These are phyloP conservation scores for Betta splendens DNA, from an alignment of 2,797 vertebrate species.

Conservation along the genomic window DNA sequence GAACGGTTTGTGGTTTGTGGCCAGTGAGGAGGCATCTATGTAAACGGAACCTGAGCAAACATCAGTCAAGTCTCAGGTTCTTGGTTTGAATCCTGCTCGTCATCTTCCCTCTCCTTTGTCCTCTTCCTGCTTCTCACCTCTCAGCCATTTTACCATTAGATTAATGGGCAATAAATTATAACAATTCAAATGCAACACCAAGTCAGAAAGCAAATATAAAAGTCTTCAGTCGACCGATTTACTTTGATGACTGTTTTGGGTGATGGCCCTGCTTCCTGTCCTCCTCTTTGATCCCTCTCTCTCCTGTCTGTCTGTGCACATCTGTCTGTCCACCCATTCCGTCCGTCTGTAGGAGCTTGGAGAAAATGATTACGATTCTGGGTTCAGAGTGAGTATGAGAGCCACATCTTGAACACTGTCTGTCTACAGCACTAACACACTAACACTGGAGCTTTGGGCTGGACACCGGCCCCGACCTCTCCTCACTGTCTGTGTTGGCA, in stretches of 20 bases:
- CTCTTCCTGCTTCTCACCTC: not conserved
- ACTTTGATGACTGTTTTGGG: not conserved
- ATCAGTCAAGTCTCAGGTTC: not conserved
- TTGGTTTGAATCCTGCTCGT: constrained; percentile 1
- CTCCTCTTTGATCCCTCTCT: constrained; percentile 51
- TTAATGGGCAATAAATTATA: too few relatives aligned
- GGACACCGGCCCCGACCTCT: too few relatives aligned
- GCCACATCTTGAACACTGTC: constrained; percentile 9
- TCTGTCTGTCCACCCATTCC: constrained; percentile 44
- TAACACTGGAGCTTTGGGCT: not conserved
- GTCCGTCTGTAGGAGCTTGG: constrained; percentile 73
- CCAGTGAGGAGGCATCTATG: too few relatives aligned
- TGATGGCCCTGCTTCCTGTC: constrained; percentile 28
- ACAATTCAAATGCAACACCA: too few relatives aligned
- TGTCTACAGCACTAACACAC: constrained; percentile 24
- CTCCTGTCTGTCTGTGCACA: constrained; percentile 55
- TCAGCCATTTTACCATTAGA: not conserved
- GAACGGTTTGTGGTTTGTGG: too few relatives aligned
- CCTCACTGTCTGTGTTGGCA: too few relatives aligned
- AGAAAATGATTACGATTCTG: constrained; percentile 73
- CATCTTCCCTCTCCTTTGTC: not conserved
- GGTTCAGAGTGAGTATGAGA: constrained; percentile 82
- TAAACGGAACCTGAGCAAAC: not conserved
- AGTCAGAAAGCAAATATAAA: too few relatives aligned
- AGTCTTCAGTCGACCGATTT: too few relatives aligned